Evolutionary conservation across 2,797 vertebrate genomes (phyloP), one percentile per base, ranked within the genome.

Genomic region (Chrosomus eos): DNA sequence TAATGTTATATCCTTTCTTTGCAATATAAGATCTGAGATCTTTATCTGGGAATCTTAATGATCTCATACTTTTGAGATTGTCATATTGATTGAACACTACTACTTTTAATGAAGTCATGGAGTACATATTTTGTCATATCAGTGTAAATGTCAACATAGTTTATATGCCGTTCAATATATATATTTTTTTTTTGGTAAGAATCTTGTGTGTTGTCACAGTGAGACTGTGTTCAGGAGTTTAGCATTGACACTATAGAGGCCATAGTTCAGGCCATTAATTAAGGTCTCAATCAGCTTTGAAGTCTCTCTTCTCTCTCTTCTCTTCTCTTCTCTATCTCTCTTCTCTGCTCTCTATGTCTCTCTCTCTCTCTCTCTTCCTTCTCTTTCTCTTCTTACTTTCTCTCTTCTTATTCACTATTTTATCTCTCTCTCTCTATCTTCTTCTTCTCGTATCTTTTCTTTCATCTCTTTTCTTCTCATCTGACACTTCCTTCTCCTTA

Each of bases 241-340:
- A 80, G 76, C 7, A 1, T 80, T 53, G 66, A 53, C 78, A 74
- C 77, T 60, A 75, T 23, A 81, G 66, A 79, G 62, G 70, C 80
- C 72, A 81, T 86, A 89, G 93, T 90, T 92, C 88, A 92, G 91
- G 88, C 91, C 87, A 92, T 93, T 94, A 95, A 95, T 95, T 95
- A 95, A 94, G 92, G 90, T 90, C 91, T 94, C 92, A 93, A 93
- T 93, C 91, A 88, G 92, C 91, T 91, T 92, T 92, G 90, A 93
- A 92, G 92, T 93, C 91, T 62, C 45, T n/a, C n/a, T n/a, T n/a
- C n/a, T n/a, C n/a, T n/a, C n/a, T n/a, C n/a, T n/a, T n/a, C n/a
- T n/a, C n/a, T n/a, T n/a, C n/a, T n/a, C n/a, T n/a, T n/a, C n/a
- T n/a, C n/a, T n/a, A n/a, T n/a, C n/a, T n/a, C n/a, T n/a, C n/a